Evolutionary conservation across 2,113 vertebrate genomes (phyloP).

Genomic region (Drymodes brunneopygia): DNA sequence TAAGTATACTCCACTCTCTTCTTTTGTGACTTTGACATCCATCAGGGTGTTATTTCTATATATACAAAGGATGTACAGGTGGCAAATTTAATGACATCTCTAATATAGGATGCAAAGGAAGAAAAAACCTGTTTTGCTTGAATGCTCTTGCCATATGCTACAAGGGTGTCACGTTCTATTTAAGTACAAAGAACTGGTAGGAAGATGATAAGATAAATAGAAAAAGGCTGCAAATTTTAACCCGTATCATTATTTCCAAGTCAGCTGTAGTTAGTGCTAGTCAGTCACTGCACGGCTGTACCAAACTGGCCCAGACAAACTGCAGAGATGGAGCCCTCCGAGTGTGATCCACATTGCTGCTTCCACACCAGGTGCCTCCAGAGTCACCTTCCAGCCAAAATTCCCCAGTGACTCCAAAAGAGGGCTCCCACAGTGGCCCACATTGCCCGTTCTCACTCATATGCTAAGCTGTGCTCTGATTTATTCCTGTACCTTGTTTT

Average conservation of each 20-base stretch:
- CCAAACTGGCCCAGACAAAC: background rate
- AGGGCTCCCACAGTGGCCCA: background rate
- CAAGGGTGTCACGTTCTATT: background rate
- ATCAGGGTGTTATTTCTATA: background rate
- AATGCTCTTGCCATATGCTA: background rate
- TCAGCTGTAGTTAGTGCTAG: background rate
- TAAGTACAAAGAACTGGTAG: background rate
- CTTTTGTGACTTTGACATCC: background rate
- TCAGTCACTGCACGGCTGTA: background rate
- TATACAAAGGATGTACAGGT: too few species aligned
- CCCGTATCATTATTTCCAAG: background rate
- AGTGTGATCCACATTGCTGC: accelerated
- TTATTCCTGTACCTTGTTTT: background rate
- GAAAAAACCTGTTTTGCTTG: background rate
- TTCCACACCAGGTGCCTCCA: background rate
- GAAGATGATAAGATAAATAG: background rate
- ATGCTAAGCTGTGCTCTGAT: background rate
- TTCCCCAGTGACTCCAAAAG: accelerated
- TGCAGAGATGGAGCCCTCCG: background rate
- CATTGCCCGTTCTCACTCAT: accelerated
- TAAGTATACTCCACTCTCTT: background rate
- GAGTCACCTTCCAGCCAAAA: background rate
- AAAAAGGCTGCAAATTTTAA: background rate
- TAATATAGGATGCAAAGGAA: background rate
- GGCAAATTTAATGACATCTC: background rate